These are phyloP conservation scores for Pteruthius melanotis DNA, from an alignment of 2,113 vertebrate species.

Conservation along the genomic window DNA sequence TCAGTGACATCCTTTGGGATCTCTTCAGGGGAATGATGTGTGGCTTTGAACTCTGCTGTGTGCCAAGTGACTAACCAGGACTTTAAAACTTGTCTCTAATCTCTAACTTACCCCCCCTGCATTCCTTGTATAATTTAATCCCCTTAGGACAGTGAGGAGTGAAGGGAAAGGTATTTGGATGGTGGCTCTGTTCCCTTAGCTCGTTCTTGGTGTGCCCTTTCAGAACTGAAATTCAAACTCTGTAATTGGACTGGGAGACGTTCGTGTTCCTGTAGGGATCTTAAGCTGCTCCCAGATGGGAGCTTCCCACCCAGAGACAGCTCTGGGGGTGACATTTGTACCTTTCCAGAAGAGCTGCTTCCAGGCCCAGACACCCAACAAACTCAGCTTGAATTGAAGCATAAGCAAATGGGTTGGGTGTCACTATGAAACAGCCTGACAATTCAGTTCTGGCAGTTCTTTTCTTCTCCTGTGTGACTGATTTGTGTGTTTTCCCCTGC, in stretches of 20 bases:
- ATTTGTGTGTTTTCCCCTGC: neutral
- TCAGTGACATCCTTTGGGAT: neutral
- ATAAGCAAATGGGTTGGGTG: neutral
- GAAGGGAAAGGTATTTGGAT: neutral
- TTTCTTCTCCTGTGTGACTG: neutral
- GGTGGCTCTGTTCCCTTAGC: neutral
- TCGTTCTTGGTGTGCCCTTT: neutral
- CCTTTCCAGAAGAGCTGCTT: neutral
- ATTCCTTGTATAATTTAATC: neutral
- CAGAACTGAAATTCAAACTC: neutral
- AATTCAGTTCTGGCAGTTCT: neutral
- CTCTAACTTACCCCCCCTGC: neutral
- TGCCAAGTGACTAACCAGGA: neutral
- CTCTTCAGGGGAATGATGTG: neutral
- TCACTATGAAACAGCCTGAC: neutral
- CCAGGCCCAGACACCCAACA: neutral
- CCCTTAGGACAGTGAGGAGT: neutral
- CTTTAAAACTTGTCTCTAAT: neutral
- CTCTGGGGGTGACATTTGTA: neutral
- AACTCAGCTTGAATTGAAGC: neutral
- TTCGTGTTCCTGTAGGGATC: neutral
- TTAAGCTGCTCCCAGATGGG: neutral
- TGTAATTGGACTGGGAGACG: neutral
- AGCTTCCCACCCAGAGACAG: neutral
- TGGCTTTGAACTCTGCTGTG: neutral